These are phyloP conservation scores for Channa maculata DNA, from an alignment of 2,113 vertebrate genomes.

Conservation along the genomic window DNA sequence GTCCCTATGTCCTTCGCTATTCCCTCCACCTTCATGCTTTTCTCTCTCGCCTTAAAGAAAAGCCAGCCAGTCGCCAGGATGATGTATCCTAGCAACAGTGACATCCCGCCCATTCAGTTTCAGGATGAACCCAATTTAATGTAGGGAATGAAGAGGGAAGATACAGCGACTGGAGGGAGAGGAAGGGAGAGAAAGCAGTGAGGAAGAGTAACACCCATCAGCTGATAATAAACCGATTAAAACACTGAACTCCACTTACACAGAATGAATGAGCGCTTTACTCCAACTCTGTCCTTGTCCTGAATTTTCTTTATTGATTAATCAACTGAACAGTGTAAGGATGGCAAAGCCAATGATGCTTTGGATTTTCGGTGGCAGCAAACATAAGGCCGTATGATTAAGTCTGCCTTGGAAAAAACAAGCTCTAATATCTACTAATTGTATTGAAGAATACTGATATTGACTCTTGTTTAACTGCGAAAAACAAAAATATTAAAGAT, in stretches of 20 bases:
- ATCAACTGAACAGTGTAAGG: neutral
- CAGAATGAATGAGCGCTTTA: neutral
- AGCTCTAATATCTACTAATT: too few relatives aligned
- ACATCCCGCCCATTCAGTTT: slow-evolving; percentile 44
- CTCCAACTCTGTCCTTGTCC: too few relatives aligned
- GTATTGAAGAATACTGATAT: too few relatives aligned
- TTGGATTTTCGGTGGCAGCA: neutral
- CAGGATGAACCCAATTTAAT: slow-evolving; percentile 38
- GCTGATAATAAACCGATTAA: neutral
- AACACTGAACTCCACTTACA: neutral
- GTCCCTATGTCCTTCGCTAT: neutral
- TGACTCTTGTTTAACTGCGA: too few relatives aligned
- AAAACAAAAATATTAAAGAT: too few relatives aligned
- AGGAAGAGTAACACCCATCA: neutral
- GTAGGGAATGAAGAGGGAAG: slow-evolving; percentile 34
- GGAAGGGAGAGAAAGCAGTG: neutral
- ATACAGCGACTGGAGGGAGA: slow-evolving; percentile 11
- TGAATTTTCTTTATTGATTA: too few relatives aligned
- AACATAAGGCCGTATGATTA: too few relatives aligned
- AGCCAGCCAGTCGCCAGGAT: slow-evolving; percentile 24
- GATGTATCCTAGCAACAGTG: slow-evolving; percentile 72
- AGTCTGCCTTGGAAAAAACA: too few relatives aligned
- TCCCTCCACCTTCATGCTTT: slow-evolving; percentile 10
- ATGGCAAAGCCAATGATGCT: neutral
- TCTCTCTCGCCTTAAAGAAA: slow-evolving; percentile 38